phyloP scores from a whole-genome alignment of 2,797 vertebrate species.

The Tragelaphus eurycerus region DNA sequence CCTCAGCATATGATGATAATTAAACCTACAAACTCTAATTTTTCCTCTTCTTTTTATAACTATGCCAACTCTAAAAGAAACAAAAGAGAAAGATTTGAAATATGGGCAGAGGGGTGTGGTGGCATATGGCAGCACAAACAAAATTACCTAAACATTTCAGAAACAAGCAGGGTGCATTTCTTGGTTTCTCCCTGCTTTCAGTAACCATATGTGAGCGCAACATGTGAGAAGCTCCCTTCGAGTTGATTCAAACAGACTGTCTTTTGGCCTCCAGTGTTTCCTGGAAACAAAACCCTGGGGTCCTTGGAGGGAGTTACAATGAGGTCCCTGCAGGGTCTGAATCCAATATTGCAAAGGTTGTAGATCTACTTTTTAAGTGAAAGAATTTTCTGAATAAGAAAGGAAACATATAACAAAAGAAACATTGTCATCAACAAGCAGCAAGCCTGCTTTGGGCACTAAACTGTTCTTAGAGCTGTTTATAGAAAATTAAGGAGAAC shows the following conservation, averaged over 20 bases:
- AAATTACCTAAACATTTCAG: conserved; percentile 64
- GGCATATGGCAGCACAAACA: conserved; percentile 60
- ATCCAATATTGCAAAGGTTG: background rate
- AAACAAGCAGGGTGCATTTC: conserved; percentile 48
- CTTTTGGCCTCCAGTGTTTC: background rate
- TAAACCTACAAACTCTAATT: conserved; percentile 55
- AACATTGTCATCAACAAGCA: background rate
- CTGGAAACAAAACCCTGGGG: background rate
- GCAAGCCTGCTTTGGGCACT: background rate
- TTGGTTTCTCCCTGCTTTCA: conserved; percentile 17
- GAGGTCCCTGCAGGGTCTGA: background rate
- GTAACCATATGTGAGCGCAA: conserved; percentile 51
- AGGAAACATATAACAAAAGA: background rate
- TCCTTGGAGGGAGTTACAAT: background rate
- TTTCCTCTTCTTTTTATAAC: conserved; percentile 56
- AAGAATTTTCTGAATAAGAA: background rate
- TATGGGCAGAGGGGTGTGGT: conserved; percentile 42
- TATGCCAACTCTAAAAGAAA: conserved; percentile 9
- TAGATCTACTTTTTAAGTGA: conserved; percentile 1
- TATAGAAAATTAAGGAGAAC: background rate
- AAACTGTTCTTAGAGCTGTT: background rate
- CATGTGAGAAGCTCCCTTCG: background rate
- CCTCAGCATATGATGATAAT: conserved; percentile 59
- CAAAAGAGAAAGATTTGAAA: conserved; percentile 50
- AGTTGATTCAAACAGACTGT: conserved; percentile 10